Evolutionary conservation across 2,888 invertebrate species (phyloP), one percentile per base, ranked within the genome.

Genomic region (Eilema caniola): DNA sequence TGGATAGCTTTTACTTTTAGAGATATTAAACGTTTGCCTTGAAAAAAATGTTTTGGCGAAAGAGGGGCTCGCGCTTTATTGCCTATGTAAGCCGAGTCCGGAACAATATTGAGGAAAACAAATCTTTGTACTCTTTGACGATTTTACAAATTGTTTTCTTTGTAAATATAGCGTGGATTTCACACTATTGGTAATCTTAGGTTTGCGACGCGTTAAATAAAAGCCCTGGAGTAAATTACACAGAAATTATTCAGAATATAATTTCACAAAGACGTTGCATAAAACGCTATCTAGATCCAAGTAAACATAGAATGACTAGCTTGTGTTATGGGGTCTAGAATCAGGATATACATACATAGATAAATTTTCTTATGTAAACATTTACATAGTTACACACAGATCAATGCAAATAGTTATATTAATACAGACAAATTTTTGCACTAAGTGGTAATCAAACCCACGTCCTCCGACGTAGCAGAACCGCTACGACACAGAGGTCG

Each of bases 21-120:
- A 89, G 84, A 91, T 90, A 89, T 86, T 89, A 90, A 91, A 86
- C 87, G 81, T 79, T 86, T 78, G 83, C 84, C 81, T 81, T 82
- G 82, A 87, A 85, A 81, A n/a, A 87, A 89, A 85, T 89, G 90
- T 89, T 89, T 88, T 82, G 83, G 79, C 80, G 81, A 83, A 81
- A 83, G 75, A 83, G 85, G 80, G 84, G 81, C 80, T 83, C 83
- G 79, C 84, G 80, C 86, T 91, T 89, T 90, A 90, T 90, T 89
- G 88, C 89, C 86, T 87, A 88, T 87, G 83, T 88, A 87, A 80
- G 81, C 83, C 75, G 82, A 77, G 69, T 79, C 80, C 74, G 83
- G 82, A 77, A 84, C 86, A 87, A 89, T 89, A 89, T 88, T 81
- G 83, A 72, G 77, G 80, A 81, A 86, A 87, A 86, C 86, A 86